These are phyloP conservation scores for Harmothoe impar DNA, from an alignment of 2,888 invertebrate species.

Conservation along the genomic window DNA sequence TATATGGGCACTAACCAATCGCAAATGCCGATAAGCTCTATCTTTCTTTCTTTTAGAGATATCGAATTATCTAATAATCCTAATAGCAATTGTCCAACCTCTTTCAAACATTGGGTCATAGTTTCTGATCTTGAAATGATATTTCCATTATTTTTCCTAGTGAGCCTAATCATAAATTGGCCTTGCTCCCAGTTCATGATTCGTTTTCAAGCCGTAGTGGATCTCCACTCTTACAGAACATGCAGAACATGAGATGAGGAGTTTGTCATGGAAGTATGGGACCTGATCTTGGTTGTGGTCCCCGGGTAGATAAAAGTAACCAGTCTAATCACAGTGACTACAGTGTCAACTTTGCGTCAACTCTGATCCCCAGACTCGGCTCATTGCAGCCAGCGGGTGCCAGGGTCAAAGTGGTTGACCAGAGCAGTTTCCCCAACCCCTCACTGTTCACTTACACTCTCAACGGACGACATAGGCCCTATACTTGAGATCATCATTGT, in stretches of 20 bases:
- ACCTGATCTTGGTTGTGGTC: background rate
- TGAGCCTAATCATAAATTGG: conserved; percentile 58
- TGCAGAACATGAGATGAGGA: conserved; percentile 77
- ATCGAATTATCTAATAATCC: too few relatives aligned
- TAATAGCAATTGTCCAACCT: too few relatives aligned
- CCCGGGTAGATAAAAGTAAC: background rate
- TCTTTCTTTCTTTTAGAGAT: too few relatives aligned
- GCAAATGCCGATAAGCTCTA: too few relatives aligned
- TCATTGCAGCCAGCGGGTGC: conserved; percentile 23
- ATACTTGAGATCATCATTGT: too few relatives aligned
- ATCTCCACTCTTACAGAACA: conserved; percentile 87
- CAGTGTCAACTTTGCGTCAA: background rate
- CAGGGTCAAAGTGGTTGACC: conserved; percentile 34
- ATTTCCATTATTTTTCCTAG: too few relatives aligned
- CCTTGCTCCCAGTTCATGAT: conserved; percentile 32
- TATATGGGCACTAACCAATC: too few relatives aligned
- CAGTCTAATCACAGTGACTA: conserved; percentile 46
- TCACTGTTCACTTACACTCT: conserved; percentile 98
- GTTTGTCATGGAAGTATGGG: conserved; percentile 49
- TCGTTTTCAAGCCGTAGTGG: conserved; percentile 66
- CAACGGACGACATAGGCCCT: conserved; percentile 96
- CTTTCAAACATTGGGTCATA: too few relatives aligned
- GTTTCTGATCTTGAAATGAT: too few relatives aligned
- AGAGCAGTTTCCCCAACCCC: conserved; percentile 92
- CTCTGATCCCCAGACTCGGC: too few relatives aligned